Evolutionary conservation across 2,797 vertebrate species (phyloP).

Genomic region (Staurois parvus): DNA sequence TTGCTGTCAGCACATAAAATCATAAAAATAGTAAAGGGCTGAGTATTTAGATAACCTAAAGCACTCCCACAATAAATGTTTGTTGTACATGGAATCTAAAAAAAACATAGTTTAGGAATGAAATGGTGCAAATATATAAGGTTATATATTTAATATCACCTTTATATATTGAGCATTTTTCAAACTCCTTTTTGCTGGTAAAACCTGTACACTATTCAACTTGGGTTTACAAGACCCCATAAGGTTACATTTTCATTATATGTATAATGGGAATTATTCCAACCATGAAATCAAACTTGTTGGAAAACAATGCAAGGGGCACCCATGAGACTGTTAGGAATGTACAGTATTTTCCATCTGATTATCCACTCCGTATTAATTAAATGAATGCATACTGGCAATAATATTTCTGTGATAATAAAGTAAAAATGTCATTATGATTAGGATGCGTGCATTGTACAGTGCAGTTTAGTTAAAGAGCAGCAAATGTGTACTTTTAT

Average conservation of each 20-base stretch:
- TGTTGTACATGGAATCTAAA: neutral
- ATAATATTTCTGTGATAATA: neutral
- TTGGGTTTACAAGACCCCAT: constrained; percentile 20
- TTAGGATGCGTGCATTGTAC: too few species aligned
- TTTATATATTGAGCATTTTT: neutral
- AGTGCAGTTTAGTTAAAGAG: too few species aligned
- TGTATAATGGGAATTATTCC: constrained; percentile 27
- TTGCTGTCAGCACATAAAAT: too few species aligned
- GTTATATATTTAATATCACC: too few species aligned
- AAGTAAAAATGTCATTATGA: neutral
- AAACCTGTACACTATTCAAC: constrained; percentile 11
- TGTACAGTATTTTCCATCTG: constrained; percentile 3
- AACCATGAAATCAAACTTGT: constrained; percentile 33
- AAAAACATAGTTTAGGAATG: neutral
- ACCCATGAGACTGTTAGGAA: constrained; percentile 21
- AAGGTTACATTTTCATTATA: constrained; percentile 17
- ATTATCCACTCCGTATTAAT: neutral
- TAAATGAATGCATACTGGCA: neutral
- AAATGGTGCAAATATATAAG: too few species aligned
- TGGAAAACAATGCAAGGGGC: constrained; percentile 24
- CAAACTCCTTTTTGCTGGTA: constrained; percentile 5
- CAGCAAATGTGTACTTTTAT: neutral
- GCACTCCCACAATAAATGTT: neutral
- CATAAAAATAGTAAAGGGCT: too few species aligned
- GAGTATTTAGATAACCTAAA: neutral